phyloP scores from a whole-genome alignment of 2,113 vertebrate species.

The Barbus barbus region DNA sequence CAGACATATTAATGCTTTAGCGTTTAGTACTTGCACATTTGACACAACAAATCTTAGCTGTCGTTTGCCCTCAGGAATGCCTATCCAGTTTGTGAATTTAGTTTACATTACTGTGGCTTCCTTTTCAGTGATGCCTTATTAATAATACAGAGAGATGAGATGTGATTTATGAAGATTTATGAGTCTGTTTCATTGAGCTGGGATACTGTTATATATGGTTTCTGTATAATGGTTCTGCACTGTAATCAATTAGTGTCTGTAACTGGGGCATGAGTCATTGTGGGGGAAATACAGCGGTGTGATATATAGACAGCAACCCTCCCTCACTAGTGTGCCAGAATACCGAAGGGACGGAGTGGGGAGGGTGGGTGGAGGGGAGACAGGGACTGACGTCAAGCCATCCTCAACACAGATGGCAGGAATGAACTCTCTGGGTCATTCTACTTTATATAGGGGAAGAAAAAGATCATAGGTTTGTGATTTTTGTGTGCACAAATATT shows the following conservation, averaged over 20 bases:
- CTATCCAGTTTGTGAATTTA: neutral
- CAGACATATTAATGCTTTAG: neutral
- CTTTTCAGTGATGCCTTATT: neutral
- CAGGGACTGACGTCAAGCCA: slow-evolving; percentile 35
- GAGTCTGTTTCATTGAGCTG: slow-evolving; percentile 5
- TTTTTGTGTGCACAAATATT: neutral
- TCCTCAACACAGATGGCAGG: slow-evolving; percentile 40
- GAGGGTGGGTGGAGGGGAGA: neutral
- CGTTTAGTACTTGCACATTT: neutral
- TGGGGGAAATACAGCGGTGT: neutral
- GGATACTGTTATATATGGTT: slow-evolving; percentile 12
- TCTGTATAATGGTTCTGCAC: slow-evolving; percentile 15
- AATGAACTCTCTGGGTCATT: slow-evolving; percentile 32
- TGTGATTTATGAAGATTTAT: slow-evolving; percentile 26
- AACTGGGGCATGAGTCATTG: slow-evolving; percentile 44
- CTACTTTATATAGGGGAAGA: neutral
- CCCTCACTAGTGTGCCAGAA: slow-evolving; percentile 32
- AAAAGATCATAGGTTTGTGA: neutral
- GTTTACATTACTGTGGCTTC: slow-evolving; percentile 17
- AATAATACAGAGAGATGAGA: slow-evolving; percentile 2
- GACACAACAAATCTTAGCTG: slow-evolving; percentile 4
- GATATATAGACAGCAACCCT: slow-evolving; percentile 14
- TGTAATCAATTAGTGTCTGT: slow-evolving; percentile 48
- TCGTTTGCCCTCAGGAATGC: neutral
- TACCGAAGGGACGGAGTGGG: neutral